A percentile compares a stretch with the other conserved stretches of the same genome.
Conservation (phyloP, 2,113 vertebrate species). For the Nansenia antarctica region DNA sequence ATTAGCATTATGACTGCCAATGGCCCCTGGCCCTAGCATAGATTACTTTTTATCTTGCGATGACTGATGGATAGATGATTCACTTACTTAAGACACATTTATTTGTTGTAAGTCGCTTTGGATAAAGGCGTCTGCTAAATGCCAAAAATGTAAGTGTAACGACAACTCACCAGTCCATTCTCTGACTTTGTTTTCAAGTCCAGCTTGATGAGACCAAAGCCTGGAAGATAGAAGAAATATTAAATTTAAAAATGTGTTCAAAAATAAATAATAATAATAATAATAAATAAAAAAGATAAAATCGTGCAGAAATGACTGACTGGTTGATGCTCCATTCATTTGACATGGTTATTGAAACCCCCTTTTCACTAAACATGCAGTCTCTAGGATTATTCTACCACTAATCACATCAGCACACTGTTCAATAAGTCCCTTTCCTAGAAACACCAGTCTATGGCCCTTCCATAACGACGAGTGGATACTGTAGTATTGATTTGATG, state of each 20-base stretch:
- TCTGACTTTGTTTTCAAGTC: conserved; percentile 97
- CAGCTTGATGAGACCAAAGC: conserved; percentile 95
- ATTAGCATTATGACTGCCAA: too few relatives aligned
- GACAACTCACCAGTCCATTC: conserved; percentile 96
- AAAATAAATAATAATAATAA: too few relatives aligned
- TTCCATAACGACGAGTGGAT: conserved; percentile 2
- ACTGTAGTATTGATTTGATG: conserved; percentile 23
- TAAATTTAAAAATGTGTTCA: neutral
- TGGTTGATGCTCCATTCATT: neutral
- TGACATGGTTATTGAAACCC: too few relatives aligned
- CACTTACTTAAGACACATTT: too few relatives aligned
- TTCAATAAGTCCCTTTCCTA: conserved; percentile 7
- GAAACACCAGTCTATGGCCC: conserved; percentile 2
- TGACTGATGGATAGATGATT: too few relatives aligned
- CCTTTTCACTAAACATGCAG: too few relatives aligned
- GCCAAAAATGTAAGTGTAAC: too few relatives aligned
- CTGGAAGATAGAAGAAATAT: conserved; percentile 67
- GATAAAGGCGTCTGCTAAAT: too few relatives aligned
- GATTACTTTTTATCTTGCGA: too few relatives aligned
- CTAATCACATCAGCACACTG: conserved; percentile 1
- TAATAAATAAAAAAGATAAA: neutral
- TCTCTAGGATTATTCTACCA: neutral
- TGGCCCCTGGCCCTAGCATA: too few relatives aligned
- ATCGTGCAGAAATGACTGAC: neutral
- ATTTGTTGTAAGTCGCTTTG: too few relatives aligned